phyloP scores from a whole-genome alignment of 2,797 vertebrate species.

The Cyprinella venusta region DNA sequence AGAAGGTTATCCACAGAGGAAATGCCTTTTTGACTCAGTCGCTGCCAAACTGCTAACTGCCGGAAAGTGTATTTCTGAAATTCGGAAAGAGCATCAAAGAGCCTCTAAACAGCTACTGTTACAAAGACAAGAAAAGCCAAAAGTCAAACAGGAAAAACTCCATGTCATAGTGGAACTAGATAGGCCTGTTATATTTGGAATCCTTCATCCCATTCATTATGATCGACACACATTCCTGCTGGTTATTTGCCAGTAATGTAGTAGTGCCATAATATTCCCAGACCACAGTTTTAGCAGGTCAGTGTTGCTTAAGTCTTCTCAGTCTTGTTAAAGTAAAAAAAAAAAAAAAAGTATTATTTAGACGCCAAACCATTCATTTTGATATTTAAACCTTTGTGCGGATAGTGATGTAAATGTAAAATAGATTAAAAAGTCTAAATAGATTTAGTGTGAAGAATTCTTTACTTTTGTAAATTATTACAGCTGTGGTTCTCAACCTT shows the following conservation, averaged over 20 bases:
- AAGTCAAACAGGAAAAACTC: conserved; percentile 38
- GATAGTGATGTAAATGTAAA: neutral
- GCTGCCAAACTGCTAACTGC: conserved; percentile 43
- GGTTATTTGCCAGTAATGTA: conserved; percentile 27
- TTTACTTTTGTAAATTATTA: neutral
- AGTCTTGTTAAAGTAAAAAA: neutral
- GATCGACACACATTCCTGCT: neutral
- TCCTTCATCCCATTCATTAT: conserved; percentile 26
- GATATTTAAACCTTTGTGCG: neutral
- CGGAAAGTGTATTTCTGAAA: conserved; percentile 49
- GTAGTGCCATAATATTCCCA: neutral
- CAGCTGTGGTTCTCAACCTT: neutral
- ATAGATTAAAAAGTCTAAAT: too few species aligned
- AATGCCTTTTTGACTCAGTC: conserved; percentile 51
- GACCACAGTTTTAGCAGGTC: neutral
- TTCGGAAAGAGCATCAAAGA: conserved; percentile 31
- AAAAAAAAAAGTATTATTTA: too few species aligned
- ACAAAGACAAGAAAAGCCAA: conserved; percentile 40
- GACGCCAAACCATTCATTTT: neutral
- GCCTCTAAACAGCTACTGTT: conserved; percentile 40
- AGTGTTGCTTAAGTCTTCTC: neutral
- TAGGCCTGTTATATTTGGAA: conserved; percentile 32
- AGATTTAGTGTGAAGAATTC: neutral
- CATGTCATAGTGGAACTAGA: conserved; percentile 28
- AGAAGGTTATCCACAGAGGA: conserved; percentile 58